phyloP scores from a whole-genome alignment of 2,888 invertebrate genomes.

The Watsonalla cultraria region DNA sequence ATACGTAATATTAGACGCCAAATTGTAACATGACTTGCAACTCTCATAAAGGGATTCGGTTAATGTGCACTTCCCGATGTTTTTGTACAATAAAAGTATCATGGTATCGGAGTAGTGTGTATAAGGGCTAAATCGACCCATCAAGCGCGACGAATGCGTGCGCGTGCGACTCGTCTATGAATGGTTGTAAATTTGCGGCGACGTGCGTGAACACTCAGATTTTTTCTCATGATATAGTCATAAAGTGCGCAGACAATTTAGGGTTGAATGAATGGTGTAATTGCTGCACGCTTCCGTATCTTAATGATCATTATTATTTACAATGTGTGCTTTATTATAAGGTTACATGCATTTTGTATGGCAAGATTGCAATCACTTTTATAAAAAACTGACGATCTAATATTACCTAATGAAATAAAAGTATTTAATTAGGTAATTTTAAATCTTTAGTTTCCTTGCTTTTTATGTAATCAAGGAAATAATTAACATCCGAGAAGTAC shows the following conservation, averaged over 20 bases:
- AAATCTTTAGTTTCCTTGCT: no score
- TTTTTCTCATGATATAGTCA: slow-evolving; percentile 37
- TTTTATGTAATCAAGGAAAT: no score
- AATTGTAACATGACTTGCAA: no score
- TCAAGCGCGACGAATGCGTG: slow-evolving; percentile 44
- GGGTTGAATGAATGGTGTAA: slow-evolving; percentile 41
- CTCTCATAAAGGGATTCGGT: no score
- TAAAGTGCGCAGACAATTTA: slow-evolving; percentile 25
- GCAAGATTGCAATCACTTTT: no score
- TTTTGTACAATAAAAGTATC: neutral
- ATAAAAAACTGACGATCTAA: no score
- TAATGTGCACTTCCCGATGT: no score
- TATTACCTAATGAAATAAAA: no score
- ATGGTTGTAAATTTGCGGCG: slow-evolving; percentile 49
- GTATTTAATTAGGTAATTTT: no score
- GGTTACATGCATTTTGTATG: no score
- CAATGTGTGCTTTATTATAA: neutral
- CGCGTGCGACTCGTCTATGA: slow-evolving; percentile 39
- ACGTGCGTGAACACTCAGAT: slow-evolving; percentile 48
- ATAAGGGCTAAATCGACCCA: slow-evolving; percentile 25
- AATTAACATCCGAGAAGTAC: no score
- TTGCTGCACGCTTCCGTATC: slow-evolving; percentile 12
- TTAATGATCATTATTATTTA: neutral
- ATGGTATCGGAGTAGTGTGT: neutral
- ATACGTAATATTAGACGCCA: no score